Evolutionary conservation across 2,888 invertebrate species (phyloP), one percentile per base, ranked within the genome.

Genomic region (Rhodophaea formosa): DNA sequence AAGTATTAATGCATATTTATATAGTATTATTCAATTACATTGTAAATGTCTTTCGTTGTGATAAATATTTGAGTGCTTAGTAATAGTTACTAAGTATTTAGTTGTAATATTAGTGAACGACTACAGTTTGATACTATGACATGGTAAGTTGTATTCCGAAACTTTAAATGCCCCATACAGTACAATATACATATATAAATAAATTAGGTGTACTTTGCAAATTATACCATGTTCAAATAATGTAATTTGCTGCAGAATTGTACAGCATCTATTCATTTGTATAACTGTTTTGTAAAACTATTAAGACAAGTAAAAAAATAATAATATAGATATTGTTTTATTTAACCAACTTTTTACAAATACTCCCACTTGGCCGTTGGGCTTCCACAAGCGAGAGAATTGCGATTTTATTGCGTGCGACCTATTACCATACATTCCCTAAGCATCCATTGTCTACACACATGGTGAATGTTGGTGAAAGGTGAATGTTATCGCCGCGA

Each of bases 281-380:
- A 88, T 86, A 83, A 85, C 85, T 80, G 83, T 86, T 88, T 88
- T 90, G 74, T 88, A 86, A 83, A 84, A 80, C 73, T 79, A 79
- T 77, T 79, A 86, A 82, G 80, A 77, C 74, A 74, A 80, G 73
- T 85, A 83, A 82, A 82, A 77, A 75, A 74, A 74, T 71, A 67
- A 71, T 72, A 72, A 72, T 67, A 62, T 62, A 66, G 62, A 58
- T 58, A 47, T 62, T 43, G 66, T 69, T 65, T 71, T 49, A 62
- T 69, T 68, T 35, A 15, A 29, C 43, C 30, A 29, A 29, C 39
- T 30, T 16, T 32, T 32, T 14, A 23, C 23, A 23, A 23, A 5
- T 23, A 23, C 2, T 23, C 3, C 23, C 23, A 23, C 23, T 23
- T 23, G 23, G 23, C 3, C n/a, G n/a, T n/a, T n/a, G n/a, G n/a